Base-by-base conservation (phyloP, 2,797 vertebrate species). In the Acrossocheilus fasciatus region DNA sequence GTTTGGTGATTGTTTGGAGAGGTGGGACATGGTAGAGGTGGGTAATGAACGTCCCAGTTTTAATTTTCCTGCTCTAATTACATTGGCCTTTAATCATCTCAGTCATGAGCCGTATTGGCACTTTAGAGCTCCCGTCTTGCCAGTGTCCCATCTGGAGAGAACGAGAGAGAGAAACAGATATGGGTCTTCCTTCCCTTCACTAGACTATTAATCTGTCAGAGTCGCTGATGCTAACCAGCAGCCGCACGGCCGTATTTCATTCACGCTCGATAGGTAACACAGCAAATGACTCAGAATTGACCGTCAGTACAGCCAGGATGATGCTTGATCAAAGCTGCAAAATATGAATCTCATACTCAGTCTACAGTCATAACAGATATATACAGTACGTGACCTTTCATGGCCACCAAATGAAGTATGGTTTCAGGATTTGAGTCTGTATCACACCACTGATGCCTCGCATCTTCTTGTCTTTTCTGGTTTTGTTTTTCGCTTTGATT, bases 81-180 rank as follows among this genome's bases (percentile, higher is more conserved):
- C 96, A 96, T 96, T 96, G 96, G 96, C 96, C 96, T 97, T 98
- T 98, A 97, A 98, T 98, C 97, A 97, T 96, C 95, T 96, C 96
- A 96, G 96, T 96, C 96, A 96, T 95, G 96, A 96, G 95, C 94
- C 95, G 94, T 95, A 96, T 95, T 96, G 96, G 96, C 96, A 96
- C 95, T 96, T 94, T 94, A 93, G 96, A 94, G 95, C 94, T 95
- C 96, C 89, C 93, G 93, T 93, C 93, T 95, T 96, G 95, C 94
- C 94, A 93, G 92, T 91, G 93, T 91, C 94, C 96, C 97, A 98
- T 98, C 97, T 97, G 97, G 83, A 87, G 85, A 50, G 76, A 86
- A 82, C 41, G 72, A 70, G 36, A 83, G 43, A 66, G 72, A 59
- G 79, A 87, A 76, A 73, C 52, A 68, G 23, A 87, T 81, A 70